These are phyloP conservation scores for Watersipora subatra DNA, from an alignment of 1,140 invertebrate species.

Conservation along the genomic window DNA sequence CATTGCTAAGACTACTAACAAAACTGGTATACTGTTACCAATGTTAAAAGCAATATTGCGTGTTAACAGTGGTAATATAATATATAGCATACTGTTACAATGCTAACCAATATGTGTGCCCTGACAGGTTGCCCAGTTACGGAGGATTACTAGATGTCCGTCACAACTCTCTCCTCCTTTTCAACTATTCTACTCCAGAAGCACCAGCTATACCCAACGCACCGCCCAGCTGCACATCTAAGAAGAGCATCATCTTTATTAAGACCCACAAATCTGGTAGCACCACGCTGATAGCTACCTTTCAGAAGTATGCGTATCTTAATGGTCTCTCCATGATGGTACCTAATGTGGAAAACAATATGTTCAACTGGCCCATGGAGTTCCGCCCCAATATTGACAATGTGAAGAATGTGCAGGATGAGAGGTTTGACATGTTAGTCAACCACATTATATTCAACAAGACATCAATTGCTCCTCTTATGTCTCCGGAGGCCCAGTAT, in stretches of 20 bases:
- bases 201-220: too few species aligned
- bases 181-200: too few species aligned
- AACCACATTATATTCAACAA: neutral
- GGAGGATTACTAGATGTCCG: too few species aligned
- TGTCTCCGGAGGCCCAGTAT: neutral
- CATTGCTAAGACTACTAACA: too few species aligned
- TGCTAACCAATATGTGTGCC: too few species aligned
- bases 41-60: too few species aligned
- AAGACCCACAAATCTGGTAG: neutral
- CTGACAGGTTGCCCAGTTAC: too few species aligned
- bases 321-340: neutral
- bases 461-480: neutral
- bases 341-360: neutral
- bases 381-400: neutral
- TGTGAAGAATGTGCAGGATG: neutral
- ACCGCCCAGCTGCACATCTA: too few species aligned
- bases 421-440: neutral
- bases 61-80: too few species aligned
- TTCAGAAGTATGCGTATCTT: neutral
- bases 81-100: too few species aligned
- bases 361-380: neutral
- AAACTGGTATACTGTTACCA: too few species aligned
- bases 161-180: too few species aligned
- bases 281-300: neutral
- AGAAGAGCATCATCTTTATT: neutral